A percentile compares a stretch with the other conserved stretches of the same genome.
Conservation (phyloP, 2,113 vertebrate species). For the Eurypyga helias region DNA sequence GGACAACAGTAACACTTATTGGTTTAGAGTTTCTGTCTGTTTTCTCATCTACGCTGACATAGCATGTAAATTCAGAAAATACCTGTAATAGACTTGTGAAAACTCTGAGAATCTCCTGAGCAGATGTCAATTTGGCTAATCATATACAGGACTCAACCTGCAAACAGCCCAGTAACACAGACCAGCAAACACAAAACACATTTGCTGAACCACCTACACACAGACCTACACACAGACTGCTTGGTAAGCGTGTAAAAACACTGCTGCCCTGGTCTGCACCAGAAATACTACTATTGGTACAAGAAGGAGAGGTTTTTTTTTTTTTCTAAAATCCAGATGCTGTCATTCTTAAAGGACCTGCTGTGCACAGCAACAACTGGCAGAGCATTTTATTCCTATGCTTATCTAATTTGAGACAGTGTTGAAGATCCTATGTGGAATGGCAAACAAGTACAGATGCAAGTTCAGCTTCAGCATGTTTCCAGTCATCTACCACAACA, state of each 20-base stretch:
- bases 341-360: background rate
- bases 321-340: background rate
- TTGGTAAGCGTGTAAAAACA: background rate
- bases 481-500: accelerated
- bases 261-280: background rate
- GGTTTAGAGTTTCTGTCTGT: background rate
- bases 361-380: background rate
- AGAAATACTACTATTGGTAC: background rate
- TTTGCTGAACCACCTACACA: background rate
- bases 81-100: background rate
- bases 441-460: background rate
- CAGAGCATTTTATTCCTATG: background rate
- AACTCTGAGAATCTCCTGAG: background rate
- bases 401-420: background rate
- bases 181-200: background rate
- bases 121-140: background rate
- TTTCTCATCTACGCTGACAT: background rate
- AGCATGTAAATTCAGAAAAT: background rate
- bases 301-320: background rate
- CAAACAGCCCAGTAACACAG: background rate
- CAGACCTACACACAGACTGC: background rate
- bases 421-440: background rate
- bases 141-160: background rate
- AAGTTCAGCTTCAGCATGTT: background rate
- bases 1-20: background rate